A percentile compares a stretch with the other conserved stretches of the same genome.
Conservation (phyloP, 2,113 vertebrate genomes). For the Macheiramphus alcinus region DNA sequence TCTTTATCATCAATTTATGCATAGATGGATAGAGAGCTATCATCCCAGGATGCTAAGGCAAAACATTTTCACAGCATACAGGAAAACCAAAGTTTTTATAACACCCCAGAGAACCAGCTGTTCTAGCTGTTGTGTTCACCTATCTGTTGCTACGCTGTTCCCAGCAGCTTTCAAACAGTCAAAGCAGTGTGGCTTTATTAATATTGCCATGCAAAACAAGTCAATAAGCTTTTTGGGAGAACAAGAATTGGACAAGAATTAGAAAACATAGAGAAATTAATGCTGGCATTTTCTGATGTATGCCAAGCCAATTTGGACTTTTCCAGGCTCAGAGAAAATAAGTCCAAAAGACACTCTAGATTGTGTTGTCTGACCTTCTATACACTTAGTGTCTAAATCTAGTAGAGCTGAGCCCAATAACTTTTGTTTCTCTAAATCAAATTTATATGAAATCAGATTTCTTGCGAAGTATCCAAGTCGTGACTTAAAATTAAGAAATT, state of each 20-base stretch:
- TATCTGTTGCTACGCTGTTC: rapidly evolving
- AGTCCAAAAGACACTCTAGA: not conserved
- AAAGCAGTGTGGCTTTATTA: not conserved
- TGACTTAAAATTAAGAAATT: not conserved
- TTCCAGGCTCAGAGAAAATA: not conserved
- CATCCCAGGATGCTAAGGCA: not conserved
- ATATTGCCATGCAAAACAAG: not conserved
- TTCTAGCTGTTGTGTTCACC: not conserved
- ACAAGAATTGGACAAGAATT: not conserved
- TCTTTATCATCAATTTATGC: not conserved
- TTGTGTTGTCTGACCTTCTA: not conserved
- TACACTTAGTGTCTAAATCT: not conserved
- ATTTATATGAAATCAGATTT: not conserved
- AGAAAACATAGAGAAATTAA: not conserved
- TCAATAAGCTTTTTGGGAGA: not conserved
- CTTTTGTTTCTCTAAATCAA: not conserved
- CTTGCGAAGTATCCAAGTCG: not conserved
- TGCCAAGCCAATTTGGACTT: not conserved
- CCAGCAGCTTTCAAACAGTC: not conserved
- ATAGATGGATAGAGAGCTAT: not conserved
- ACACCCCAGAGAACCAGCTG: not conserved
- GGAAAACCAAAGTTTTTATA: not conserved
- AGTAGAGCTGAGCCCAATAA: not conserved
- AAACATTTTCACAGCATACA: rapidly evolving
- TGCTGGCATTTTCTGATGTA: not conserved